phyloP scores from a whole-genome alignment of 2,113 vertebrate species.

The Leucopsar rothschildi region DNA sequence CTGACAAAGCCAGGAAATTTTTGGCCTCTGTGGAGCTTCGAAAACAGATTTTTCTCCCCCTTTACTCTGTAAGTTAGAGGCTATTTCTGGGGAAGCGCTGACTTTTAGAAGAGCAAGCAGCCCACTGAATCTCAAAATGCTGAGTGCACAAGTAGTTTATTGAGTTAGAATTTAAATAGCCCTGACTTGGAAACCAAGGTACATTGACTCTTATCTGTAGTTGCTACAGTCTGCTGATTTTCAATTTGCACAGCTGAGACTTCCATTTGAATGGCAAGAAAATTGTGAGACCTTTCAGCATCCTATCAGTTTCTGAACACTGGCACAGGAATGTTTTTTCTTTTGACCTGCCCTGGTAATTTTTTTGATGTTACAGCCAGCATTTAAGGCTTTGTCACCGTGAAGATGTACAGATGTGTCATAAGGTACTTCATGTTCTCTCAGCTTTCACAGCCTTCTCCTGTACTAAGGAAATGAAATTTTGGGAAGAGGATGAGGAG shows the following conservation, averaged over 20 bases:
- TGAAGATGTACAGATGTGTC: background rate
- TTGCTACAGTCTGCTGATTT: background rate
- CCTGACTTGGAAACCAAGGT: background rate
- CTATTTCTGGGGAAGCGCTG: background rate
- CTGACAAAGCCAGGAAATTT: background rate
- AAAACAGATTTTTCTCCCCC: background rate
- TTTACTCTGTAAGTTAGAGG: background rate
- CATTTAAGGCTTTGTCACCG: background rate
- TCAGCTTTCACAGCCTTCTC: background rate
- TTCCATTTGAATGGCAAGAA: background rate
- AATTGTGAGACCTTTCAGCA: background rate
- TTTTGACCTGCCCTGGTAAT: background rate
- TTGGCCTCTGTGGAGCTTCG: background rate
- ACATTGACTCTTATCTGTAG: background rate
- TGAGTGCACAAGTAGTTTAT: background rate
- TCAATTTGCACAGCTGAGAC: background rate
- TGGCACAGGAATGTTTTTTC: background rate
- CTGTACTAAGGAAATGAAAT: background rate
- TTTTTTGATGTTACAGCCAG: background rate
- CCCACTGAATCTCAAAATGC: background rate
- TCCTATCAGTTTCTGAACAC: background rate
- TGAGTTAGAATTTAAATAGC: background rate
- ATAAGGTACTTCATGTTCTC: background rate
- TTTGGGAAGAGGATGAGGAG: background rate
- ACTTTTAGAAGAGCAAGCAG: background rate